Base-by-base conservation (phyloP, 92 coral and sea anemone species). In the Parazoanthus atlanticus region DNA sequence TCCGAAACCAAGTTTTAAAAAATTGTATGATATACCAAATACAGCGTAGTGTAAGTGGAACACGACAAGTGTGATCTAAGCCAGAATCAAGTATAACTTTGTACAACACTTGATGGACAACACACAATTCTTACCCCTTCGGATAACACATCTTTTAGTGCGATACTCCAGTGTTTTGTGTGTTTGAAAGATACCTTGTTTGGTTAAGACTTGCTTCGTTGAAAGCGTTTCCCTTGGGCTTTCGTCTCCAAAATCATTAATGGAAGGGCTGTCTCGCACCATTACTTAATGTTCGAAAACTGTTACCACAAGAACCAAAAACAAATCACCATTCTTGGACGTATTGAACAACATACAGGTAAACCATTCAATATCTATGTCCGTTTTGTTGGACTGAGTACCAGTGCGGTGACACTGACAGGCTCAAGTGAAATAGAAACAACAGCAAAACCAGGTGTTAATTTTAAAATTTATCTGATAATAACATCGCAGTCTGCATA, bases 241-340 rank as follows among this genome's bases (percentile, higher is more conserved):
- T 32, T 72, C 17, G 6, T 16, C 38, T 61, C 28, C n/a, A 61
- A 61, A 61, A 32, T 13, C n/a, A 0, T 46, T 0, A 46, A 7
- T 46, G 5, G 76, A 1, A 2, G 10, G 33, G 21, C 25, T 72
- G 38, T 72, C 76, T n/a, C 38, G 76, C 76, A 72, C 76, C 34
- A 72, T 72, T 72, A 72, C 76, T 72, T 72, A 72, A 72, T 72
- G 76, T 72, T 72, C 10, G 76, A 72, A 72, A 72, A 72, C 76
- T 16, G 76, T 72, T 72, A 25, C 76, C 76, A 72, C 76, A 29
- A 72, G 38, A 72, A 72, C 76, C 12, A 72, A 72, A 32, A 72
- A 61, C 28, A 61, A 56, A 61, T 3, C 69, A 61, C 69, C 28
- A 61, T 21, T 72, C 40, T 72, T 29, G 34, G 38, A 72, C 3